phyloP scores from a whole-genome alignment of 2,797 vertebrate genomes.

The Amblyopsis hoosieri region DNA sequence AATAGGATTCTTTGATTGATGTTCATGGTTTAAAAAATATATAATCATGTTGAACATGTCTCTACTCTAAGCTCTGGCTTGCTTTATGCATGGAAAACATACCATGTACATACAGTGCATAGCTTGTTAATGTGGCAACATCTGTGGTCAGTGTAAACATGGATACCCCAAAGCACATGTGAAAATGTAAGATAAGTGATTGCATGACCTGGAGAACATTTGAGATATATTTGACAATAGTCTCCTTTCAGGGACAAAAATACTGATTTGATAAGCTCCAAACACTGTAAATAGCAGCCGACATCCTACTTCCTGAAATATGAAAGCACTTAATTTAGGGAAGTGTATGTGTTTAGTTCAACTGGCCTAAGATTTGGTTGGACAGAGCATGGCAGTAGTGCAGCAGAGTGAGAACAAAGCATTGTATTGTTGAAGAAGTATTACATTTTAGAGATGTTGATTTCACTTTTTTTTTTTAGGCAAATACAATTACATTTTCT shows the following conservation, averaged over 20 bases:
- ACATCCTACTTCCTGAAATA: constrained; percentile 36
- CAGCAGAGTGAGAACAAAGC: constrained; percentile 77
- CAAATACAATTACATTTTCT: constrained; percentile 73
- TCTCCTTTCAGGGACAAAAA: constrained; percentile 6
- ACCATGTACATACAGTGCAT: constrained; percentile 35
- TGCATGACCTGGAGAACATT: constrained; percentile 21
- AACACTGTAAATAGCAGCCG: constrained; percentile 64
- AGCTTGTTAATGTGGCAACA: constrained; percentile 42
- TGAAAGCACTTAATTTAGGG: constrained; percentile 68
- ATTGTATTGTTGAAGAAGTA: constrained; percentile 81
- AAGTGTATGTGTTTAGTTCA: constrained; percentile 55
- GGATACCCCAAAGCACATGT: constrained; percentile 51
- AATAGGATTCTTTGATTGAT: constrained; percentile 56
- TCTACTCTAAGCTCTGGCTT: constrained; percentile 64
- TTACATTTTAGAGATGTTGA: constrained; percentile 79
- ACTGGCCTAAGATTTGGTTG: constrained; percentile 34
- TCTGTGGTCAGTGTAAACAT: constrained; percentile 38
- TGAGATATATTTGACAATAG: constrained; percentile 27
- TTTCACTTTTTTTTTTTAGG: constrained; percentile 69
- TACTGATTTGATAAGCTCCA: constrained; percentile 52
- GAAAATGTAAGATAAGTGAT: constrained; percentile 23
- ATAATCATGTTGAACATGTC: constrained; percentile 50
- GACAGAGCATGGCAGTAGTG: constrained; percentile 65
- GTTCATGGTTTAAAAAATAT: constrained; percentile 38
- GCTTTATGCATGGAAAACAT: constrained; percentile 62